These are phyloP conservation scores for Phalloptychus januarius DNA, from an alignment of 2,797 vertebrate species.

Conservation along the genomic window DNA sequence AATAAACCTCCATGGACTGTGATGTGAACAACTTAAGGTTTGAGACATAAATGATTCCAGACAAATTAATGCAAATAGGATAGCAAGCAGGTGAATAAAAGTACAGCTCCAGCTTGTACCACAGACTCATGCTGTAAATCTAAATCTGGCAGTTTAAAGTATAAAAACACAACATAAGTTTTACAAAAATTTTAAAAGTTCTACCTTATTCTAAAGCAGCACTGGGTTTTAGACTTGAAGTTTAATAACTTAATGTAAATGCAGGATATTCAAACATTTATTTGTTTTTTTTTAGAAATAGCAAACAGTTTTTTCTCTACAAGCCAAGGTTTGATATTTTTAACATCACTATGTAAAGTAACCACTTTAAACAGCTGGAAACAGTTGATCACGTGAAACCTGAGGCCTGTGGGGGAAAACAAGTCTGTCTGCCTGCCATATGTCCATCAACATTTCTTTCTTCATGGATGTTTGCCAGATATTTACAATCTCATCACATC, in stretches of 20 bases:
- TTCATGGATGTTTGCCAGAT: conserved; percentile 6
- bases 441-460: neutral
- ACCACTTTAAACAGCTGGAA: conserved; percentile 19
- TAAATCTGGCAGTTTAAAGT: conserved; percentile 14
- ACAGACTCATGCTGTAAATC: conserved; percentile 18
- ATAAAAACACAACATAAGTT: conserved; percentile 9
- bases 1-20: neutral
- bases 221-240: neutral
- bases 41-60: conserved; percentile 1
- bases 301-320: neutral
- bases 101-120: neutral
- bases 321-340: neutral
- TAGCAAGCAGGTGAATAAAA: neutral
- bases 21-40: neutral
- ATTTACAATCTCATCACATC: neutral
- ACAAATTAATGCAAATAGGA: neutral
- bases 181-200: conserved; percentile 12
- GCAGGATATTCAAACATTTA: neutral
- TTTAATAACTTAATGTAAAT: conserved; percentile 6
- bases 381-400: conserved; percentile 18
- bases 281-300: neutral
- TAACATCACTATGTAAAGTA: conserved; percentile 5
- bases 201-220: neutral
- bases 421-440: conserved; percentile 12
- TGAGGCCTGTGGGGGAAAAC: conserved; percentile 1